phyloP scores from a whole-genome alignment of 1,140 invertebrate genomes.

The Ooceraea biroi region DNA sequence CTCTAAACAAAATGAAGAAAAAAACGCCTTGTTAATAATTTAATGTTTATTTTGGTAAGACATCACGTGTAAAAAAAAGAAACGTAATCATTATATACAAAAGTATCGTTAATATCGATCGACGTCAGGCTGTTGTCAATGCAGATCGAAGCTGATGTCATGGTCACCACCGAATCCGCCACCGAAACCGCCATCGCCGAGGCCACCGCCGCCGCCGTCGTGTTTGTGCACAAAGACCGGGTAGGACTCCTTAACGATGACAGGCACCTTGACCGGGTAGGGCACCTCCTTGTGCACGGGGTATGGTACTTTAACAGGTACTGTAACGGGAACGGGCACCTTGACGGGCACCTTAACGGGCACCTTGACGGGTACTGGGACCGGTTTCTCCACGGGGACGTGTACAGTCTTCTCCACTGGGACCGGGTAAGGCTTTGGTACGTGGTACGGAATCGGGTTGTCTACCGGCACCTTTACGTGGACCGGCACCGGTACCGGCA shows the following conservation, averaged over 20 bases:
- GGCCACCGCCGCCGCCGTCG: conserved; percentile 59
- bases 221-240: conserved; percentile 85
- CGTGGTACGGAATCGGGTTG: conserved; percentile 87
- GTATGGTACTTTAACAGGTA: conserved; percentile 79
- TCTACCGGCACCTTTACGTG: conserved; percentile 86
- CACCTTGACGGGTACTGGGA: conserved; percentile 86
- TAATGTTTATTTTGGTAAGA: conserved; percentile 72
- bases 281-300: conserved; percentile 82
- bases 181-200: conserved; percentile 55
- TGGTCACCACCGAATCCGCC: conserved; percentile 61
- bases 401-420: conserved; percentile 87
- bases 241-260: conserved; percentile 87
- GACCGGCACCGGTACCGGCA: conserved; percentile 83
- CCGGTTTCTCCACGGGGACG: conserved; percentile 86
- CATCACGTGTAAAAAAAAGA: conserved; percentile 62
- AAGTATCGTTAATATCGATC: conserved; percentile 38
- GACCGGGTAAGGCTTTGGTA: conserved; percentile 87
- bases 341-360: conserved; percentile 87
- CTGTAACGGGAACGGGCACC: conserved; percentile 81
- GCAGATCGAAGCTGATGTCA: conserved; percentile 61
- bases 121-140: conserved; percentile 61
- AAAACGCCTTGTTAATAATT: conserved; percentile 70
- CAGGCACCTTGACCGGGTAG: conserved; percentile 83
- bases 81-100: conserved; percentile 73
- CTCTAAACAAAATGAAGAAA: background rate